Base-by-base conservation (phyloP, 1,140 invertebrate genomes). In the Drosophila ananassae region DNA sequence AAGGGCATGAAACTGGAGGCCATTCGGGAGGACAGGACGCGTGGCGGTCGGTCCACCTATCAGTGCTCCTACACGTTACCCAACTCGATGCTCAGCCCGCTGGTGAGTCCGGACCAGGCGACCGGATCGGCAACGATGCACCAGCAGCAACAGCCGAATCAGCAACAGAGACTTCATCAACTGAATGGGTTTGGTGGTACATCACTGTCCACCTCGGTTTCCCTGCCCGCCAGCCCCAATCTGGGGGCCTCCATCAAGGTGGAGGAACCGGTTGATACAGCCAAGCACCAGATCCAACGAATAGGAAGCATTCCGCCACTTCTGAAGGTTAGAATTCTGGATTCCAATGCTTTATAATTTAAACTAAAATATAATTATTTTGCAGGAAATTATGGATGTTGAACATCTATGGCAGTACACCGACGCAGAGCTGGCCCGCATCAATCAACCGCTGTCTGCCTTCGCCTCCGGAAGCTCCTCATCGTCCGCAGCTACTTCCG, bases 1-100 rank as follows among this genome's bases (percentile, higher is more conserved):
- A 97, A 97, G 92, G 98, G 98, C 37, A 99, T 99, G 98, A 99
- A 98, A 92, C 93, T 99, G 17, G 98, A 99, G 95, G 98, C 98
- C 0, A 99, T 99, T 47, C 93, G 98, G 69, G 97, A 98, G 90
- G 98, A 99, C 92, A 93, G 98, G 71, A 98, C 98, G 0, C 93
- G 98, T 62, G 98, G 98, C 56, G 98, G 98, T 22, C 94, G 98
- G 61, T 98, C 97, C 73, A 98, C 97, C 10, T 99, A 99, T 92
- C 97, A 98, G 82, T 98, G 97, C 91, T 97, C 97, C 32, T 98
- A 98, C 83, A 96, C 96, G 13, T 91, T 98, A 60, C 96, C 96
- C 48, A 95, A 95, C 53, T 95, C 92, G 66, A 95, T 93, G 92
- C 62, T 92, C 3, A 90, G 90, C 69, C 91, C 91, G 3, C 44